These are phyloP conservation scores for Dendrolimus kikuchii DNA, from an alignment of 1,140 invertebrate species.

Conservation along the genomic window DNA sequence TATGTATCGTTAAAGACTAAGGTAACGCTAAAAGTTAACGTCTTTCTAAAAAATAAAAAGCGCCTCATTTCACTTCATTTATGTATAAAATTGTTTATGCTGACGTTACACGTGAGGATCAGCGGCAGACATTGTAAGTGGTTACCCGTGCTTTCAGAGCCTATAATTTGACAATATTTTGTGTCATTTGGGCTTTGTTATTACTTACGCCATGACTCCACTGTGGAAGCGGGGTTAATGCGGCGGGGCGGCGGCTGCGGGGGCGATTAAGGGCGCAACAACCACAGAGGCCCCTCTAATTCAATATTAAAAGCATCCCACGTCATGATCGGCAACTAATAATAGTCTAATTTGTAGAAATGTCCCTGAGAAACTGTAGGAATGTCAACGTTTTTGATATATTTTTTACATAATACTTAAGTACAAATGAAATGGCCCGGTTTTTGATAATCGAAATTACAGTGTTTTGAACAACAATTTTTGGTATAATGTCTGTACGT, in stretches of 20 bases:
- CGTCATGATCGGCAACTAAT: conserved; percentile 67
- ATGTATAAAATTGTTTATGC: conserved; percentile 17
- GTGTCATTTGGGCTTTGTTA: conserved; percentile 71
- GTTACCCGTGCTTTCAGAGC: conserved; percentile 67
- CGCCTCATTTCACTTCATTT: background rate
- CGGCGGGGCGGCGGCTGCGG: conserved; percentile 43
- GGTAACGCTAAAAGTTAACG: too few species aligned
- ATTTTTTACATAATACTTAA: conserved; percentile 29
- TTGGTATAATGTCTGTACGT: conserved; percentile 3
- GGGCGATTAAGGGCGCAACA: conserved; percentile 64
- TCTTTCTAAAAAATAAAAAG: too few species aligned
- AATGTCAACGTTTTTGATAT: conserved; percentile 59
- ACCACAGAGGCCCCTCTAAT: conserved; percentile 67
- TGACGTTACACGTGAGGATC: conserved; percentile 47
- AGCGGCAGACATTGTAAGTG: conserved; percentile 61
- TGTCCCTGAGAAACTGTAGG: conserved; percentile 68
- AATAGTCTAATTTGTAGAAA: conserved; percentile 67
- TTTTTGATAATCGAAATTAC: conserved; percentile 27
- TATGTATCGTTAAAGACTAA: too few species aligned
- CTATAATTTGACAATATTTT: conserved; percentile 73
- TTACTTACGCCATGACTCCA: conserved; percentile 66
- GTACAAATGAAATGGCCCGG: conserved; percentile 42
- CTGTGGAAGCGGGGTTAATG: conserved; percentile 66
- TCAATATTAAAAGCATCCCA: conserved; percentile 72
- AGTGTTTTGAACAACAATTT: conserved; percentile 5